Evolutionary conservation across 2,797 vertebrate species (phyloP), one percentile per base, ranked within the genome.

Genomic region (Acanthurus tractus): DNA sequence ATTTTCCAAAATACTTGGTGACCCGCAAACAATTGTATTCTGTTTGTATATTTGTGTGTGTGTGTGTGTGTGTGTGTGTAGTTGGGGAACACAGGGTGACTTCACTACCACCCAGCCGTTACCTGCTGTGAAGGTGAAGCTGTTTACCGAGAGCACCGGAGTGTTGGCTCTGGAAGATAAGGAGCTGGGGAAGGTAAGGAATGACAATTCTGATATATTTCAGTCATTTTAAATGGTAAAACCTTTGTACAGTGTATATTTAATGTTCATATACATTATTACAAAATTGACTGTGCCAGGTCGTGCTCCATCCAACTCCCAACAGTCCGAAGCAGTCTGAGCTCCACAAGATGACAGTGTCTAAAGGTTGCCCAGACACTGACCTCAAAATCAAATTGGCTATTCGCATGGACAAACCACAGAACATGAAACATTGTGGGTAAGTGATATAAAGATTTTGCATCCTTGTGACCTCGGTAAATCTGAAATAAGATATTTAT

Each of bases 391-490:
- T 99, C 91, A 98, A 98, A 91, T 95, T 99, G 81, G 98, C 98
- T 0, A 96, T 99, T 63, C 95, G 98, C 89, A 99, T 99, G 98
- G 98, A 99, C 93, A 99, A 99, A 83, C 98, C 98, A 36, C 98
- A 99, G 89, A 99, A 99, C 93, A 99, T 99, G 98, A 99, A 99
- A 91, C 98, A 99, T 90, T 99, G 97, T 93, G 98, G 98, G 98
- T 99, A 96, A 96, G 96, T 81, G 34, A 44, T 10, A 36, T 8
- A 38, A 1, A n/a, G 3, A 55, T 53, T 59, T 8, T 62, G 1
- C 36, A 20, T 20, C 15, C 44, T 22, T 8, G 8, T 46, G 14
- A 14, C 11, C 1, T 11, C 2, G n/a, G 0, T 42, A 8, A 36
- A 34, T 42, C 15, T 63, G 6, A 52, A 46, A 54, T n/a, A 2